These are phyloP conservation scores for Gonioctena quinquepunctata DNA, from an alignment of 1,140 invertebrate species.

Conservation along the genomic window DNA sequence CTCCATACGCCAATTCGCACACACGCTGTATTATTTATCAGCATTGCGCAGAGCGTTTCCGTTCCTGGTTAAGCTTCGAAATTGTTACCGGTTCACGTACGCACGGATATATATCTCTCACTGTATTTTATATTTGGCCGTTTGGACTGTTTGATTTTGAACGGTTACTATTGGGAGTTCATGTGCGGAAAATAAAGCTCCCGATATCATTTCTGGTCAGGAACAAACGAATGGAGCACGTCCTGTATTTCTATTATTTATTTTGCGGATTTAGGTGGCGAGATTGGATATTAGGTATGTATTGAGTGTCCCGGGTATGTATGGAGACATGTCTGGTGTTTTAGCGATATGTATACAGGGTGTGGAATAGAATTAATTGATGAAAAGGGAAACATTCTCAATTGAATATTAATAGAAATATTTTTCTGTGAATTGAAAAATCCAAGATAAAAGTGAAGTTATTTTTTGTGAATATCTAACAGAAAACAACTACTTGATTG, in stretches of 20 bases:
- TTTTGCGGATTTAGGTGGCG: not conserved
- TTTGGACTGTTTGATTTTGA: constrained; percentile 14
- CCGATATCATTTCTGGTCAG: constrained; percentile 9
- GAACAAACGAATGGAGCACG: not conserved
- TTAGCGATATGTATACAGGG: too few species aligned
- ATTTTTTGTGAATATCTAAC: too few species aligned
- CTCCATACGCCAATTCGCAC: not conserved
- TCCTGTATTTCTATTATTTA: not conserved
- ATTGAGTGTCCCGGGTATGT: too few species aligned
- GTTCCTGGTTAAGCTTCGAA: not conserved
- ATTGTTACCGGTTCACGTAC: constrained; percentile 5
- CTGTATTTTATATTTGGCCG: constrained; percentile 7
- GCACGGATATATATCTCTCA: not conserved
- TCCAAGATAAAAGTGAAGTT: too few species aligned
- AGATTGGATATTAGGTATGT: too few species aligned
- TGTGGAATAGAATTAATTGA: too few species aligned
- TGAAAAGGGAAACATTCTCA: too few species aligned
- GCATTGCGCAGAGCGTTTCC: not conserved
- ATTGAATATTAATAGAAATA: too few species aligned
- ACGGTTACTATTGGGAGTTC: not conserved
- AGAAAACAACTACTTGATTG: too few species aligned
- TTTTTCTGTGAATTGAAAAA: too few species aligned
- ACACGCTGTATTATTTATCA: constrained; percentile 1
- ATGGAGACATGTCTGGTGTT: too few species aligned
- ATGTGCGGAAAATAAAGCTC: not conserved